A percentile compares a stretch with the other conserved stretches of the same genome.
Evolutionary conservation across 2,888 invertebrate genomes (phyloP).

Genomic region (Drosophila leonis): DNA sequence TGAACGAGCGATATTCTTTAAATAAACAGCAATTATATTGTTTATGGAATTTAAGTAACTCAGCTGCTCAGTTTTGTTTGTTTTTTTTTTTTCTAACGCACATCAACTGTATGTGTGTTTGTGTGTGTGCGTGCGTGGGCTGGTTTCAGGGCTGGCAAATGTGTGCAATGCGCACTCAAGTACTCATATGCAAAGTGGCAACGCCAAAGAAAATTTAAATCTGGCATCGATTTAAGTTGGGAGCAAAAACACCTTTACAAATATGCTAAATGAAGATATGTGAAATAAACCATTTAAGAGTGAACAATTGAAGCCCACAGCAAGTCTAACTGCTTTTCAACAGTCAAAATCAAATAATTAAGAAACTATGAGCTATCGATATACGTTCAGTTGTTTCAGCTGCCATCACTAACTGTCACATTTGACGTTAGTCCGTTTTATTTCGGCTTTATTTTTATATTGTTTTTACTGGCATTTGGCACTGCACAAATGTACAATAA

Average conservation of each 20-base stretch:
- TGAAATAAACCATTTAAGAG: neutral
- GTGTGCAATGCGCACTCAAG: constrained; percentile 9
- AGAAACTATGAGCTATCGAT: constrained; percentile 6
- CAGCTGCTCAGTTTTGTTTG: constrained; percentile 52
- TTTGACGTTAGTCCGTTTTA: constrained; percentile 62
- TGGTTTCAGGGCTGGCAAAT: constrained; percentile 37
- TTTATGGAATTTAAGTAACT: constrained; percentile 52
- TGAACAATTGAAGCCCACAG: neutral
- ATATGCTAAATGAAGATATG: too few relatives aligned
- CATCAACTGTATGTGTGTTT: constrained; percentile 14
- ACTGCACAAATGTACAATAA: constrained; percentile 53
- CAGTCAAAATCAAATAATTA: neutral
- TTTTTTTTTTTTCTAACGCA: constrained; percentile 52
- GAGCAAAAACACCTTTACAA: neutral
- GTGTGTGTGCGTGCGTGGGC: constrained; percentile 32
- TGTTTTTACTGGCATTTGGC: constrained; percentile 50
- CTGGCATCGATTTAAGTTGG: neutral
- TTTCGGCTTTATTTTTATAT: constrained; percentile 62
- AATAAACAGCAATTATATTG: constrained; percentile 26
- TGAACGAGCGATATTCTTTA: neutral
- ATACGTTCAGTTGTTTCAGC: neutral
- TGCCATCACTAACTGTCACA: constrained; percentile 55
- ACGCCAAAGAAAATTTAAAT: constrained; percentile 15
- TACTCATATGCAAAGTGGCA: constrained; percentile 40
- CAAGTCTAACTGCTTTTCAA: too few relatives aligned